Base-by-base conservation (phyloP, 2,888 invertebrate species). In the Lycia hirtaria region DNA sequence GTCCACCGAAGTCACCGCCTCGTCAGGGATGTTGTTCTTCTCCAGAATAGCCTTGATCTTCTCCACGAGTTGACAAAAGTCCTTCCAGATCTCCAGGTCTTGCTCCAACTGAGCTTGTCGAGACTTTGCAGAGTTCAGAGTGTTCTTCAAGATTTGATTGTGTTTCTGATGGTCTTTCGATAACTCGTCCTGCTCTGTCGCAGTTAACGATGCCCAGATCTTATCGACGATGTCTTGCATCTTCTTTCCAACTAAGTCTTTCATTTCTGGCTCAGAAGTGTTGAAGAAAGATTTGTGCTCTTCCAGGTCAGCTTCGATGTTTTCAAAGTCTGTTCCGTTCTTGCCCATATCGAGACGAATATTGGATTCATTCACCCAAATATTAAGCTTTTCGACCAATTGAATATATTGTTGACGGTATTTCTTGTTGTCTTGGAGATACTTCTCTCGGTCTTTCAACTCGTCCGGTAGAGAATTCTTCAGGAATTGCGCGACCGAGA, bases 241-340 rank as follows among this genome's bases (percentile, higher is more conserved):
- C 57, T 95, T 94, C 65, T 96, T 96, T 1, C 96, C 95, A 4
- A 97, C 96, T 64, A 97, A 88, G 74, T 96, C 96, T 57, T 96
- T 95, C 78, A 97, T 96, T 17, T 94, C 93, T 0, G 94, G 92
- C 74, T 97, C 97, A 35, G 95, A 95, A 61, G 95, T 94, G 40
- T 88, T 89, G 81, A 97, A 97, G 93, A 96, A 97, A 32, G 95
- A 93, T 85, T 97, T 97, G 77, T 97, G 97, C 72, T 97, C 97
- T 76, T 97, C 96, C 19, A 98, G 91, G 75, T 97, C 97, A 5
- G 94, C 93, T 43, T 95, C 92, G 6, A 98, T 95, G 67, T 97
- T 97, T 70, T 96, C 96, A 75, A 97, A 98, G 80, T 98, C 97
- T 4, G 98, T 95, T 10, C 98, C 98, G 64, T 96, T 96, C 73